Conservation (phyloP, 2,888 invertebrate genomes). For the Cosmia pyralina region DNA sequence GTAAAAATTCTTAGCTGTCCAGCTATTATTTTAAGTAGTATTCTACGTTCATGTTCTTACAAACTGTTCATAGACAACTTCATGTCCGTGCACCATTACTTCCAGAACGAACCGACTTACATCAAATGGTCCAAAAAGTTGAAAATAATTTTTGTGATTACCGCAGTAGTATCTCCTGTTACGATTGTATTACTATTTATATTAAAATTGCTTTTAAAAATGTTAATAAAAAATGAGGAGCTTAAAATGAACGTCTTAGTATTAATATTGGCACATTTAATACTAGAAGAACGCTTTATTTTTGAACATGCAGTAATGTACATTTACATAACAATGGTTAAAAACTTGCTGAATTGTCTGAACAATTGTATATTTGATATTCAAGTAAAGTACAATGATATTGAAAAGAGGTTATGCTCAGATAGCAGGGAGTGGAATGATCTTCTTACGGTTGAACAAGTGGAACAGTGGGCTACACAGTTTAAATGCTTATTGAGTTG, state of each 20-base stretch:
- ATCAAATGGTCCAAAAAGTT: conserved; percentile 13
- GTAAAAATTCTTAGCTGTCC: neutral
- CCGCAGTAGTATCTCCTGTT: accelerated
- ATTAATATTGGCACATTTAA: neutral
- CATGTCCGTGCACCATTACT: conserved; percentile 1
- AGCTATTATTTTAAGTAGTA: neutral
- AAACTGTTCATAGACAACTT: conserved; percentile 9
- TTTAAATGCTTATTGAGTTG: conserved; percentile 36
- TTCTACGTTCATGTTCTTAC: neutral
- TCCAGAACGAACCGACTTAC: conserved; percentile 6
- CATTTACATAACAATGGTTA: conserved; percentile 14
- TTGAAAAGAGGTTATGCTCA: neutral
- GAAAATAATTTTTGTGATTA: neutral
- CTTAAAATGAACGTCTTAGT: neutral
- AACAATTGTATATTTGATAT: conserved; percentile 2
- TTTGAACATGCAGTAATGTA: conserved; percentile 28
- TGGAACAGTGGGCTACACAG: conserved; percentile 15
- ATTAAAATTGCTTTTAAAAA: neutral
- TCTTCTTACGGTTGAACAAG: conserved; percentile 10
- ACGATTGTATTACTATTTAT: neutral
- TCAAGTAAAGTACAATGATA: conserved; percentile 17
- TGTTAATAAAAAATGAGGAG: neutral
- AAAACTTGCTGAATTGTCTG: conserved; percentile 12
- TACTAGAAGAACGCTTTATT: conserved; percentile 11
- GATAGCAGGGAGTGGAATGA: neutral